Evolutionary conservation across 2,113 vertebrate genomes (phyloP), one percentile per base, ranked within the genome.

Genomic region (Eurystomus gularis): DNA sequence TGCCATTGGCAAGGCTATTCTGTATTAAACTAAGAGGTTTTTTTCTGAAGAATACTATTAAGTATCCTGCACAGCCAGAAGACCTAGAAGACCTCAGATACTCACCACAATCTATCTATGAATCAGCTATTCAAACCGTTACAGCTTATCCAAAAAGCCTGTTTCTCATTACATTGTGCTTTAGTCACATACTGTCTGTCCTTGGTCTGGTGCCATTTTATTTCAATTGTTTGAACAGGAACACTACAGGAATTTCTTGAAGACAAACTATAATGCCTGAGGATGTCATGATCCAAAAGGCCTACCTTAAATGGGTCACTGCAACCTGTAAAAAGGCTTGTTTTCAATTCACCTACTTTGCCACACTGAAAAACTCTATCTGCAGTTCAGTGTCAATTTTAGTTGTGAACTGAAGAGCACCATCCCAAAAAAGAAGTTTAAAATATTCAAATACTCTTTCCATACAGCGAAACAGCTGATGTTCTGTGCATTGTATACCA

Each of bases 121-220:
- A 80, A 93, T 91, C 80, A 94, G 62, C 82, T 85, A 65, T 46
- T 97, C 51, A 60, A 48, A 82, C 35, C 72, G 48, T 44, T 58
- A 37, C 39, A 82, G 65, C 48, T 87, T 92, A 95, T 48, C 48
- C 69, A 78, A 60, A 89, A 75, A 17, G 75, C 25, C 85, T 88
- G 77, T 70, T 95, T 93, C 88, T 91, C 86, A 76, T 90, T 92
- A 84, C 46, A 70, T 3, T 78, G 58, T 83, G 71, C 61, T 88
- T 84, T 48, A 96, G 77, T 81, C 82, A 91, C 90, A 91, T 20
- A 78, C 79, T 95, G 90, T 81, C 90, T 78, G 91, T 78, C 75
- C 88, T 93, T 94, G 88, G 78, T 81, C 85, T 76, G 76, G 37
- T 88, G 92, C 86, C 88, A 94, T 57, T 68, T 88, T 39, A 78